Percentiles rank a stretch among this genome's conserved stretches.
These are phyloP conservation scores for Urosaurus nigricauda DNA, from an alignment of 2,797 vertebrate species.

Conservation along the genomic window DNA sequence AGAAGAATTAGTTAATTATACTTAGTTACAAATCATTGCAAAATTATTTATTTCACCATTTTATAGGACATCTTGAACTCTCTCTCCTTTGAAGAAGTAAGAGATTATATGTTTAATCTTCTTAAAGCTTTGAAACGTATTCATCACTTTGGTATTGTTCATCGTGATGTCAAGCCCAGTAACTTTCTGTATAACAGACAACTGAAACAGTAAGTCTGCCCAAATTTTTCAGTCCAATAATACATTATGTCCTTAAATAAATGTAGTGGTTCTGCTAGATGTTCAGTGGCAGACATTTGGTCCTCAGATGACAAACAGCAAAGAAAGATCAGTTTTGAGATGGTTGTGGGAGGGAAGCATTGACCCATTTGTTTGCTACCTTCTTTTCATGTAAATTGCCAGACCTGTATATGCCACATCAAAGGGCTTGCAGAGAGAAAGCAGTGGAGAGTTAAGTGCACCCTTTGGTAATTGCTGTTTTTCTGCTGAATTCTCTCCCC, in stretches of 20 bases:
- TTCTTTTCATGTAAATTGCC: background rate
- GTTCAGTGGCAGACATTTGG: background rate
- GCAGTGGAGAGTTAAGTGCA: background rate
- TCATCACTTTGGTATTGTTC: conserved; percentile 97
- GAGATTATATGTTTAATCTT: conserved; percentile 93
- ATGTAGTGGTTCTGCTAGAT: background rate
- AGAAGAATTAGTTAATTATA: conserved; percentile 44
- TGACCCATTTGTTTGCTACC: background rate
- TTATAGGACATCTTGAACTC: conserved; percentile 90
- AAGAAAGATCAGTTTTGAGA: background rate
- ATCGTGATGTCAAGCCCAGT: conserved; percentile 93
- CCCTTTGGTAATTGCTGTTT: background rate
- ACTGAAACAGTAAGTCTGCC: conserved; percentile 85
- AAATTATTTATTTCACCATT: conserved; percentile 62
- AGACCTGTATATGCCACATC: background rate
- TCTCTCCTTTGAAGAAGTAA: conserved; percentile 92
- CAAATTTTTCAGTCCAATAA: conserved; percentile 56
- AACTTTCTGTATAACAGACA: conserved; percentile 87
- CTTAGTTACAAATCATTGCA: conserved; percentile 56
- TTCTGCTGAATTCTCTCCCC: background rate
- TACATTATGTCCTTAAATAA: conserved; percentile 53
- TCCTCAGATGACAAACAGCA: background rate
- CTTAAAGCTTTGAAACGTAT: conserved; percentile 92
- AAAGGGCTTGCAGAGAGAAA: background rate
- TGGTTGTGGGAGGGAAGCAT: background rate